phyloP scores from a whole-genome alignment of 2,113 vertebrate genomes.

The Sylvia atricapilla region DNA sequence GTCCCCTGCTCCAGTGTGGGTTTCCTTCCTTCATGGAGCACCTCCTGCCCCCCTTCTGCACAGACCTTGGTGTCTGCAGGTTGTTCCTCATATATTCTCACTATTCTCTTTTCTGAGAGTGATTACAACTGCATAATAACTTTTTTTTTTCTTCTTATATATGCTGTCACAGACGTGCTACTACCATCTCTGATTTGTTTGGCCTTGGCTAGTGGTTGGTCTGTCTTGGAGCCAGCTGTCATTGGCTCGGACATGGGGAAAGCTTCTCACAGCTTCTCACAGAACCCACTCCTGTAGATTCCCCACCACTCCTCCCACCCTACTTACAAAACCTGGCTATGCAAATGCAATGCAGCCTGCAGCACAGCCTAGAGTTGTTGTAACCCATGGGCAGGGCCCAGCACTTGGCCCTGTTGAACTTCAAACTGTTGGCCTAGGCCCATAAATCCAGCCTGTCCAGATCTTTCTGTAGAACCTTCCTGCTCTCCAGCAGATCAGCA shows the following conservation, averaged over 20 bases:
- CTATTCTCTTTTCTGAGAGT: background rate
- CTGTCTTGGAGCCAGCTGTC: background rate
- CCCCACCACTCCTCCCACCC: no score
- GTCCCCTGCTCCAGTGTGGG: background rate
- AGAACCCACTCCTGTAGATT: background rate
- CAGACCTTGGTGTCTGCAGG: background rate
- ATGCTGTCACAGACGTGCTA: background rate
- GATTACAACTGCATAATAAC: background rate
- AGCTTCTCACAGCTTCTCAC: background rate
- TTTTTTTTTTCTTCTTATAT: background rate
- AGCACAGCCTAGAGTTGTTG: background rate
- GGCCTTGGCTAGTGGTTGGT: background rate
- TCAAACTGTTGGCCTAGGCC: accelerated
- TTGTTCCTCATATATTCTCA: background rate
- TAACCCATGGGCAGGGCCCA: background rate
- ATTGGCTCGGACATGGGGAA: accelerated
- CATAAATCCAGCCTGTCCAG: background rate
- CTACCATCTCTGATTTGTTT: background rate
- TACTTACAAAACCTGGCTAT: background rate
- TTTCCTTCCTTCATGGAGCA: background rate
- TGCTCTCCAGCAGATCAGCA: background rate
- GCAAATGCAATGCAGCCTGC: background rate
- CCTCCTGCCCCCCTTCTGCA: accelerated
- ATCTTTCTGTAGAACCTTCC: background rate
- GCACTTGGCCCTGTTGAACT: background rate